Percentiles rank a stretch among this genome's conserved stretches.
Conservation (phyloP, 2,888 invertebrate genomes). For the Petrolisthes manimaculis region DNA sequence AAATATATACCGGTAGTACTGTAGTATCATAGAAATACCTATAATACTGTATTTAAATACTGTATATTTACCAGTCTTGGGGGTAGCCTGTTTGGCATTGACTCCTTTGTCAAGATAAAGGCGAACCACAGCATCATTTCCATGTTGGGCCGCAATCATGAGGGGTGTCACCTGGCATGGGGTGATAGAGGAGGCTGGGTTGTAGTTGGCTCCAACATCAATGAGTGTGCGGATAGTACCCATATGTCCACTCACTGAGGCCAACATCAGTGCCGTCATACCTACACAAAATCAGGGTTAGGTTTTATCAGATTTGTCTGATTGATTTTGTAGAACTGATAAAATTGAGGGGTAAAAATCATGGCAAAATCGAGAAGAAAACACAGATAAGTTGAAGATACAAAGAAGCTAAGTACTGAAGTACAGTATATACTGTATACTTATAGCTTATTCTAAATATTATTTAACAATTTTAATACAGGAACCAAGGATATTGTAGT, state of each 20-base stretch:
- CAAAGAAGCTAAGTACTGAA: too few relatives aligned
- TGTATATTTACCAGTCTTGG: slow-evolving; percentile 36
- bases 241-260: slow-evolving; percentile 60
- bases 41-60: not conserved
- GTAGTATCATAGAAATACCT: too few relatives aligned
- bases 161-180: slow-evolving; percentile 50
- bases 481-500: too few relatives aligned
- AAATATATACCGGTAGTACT: too few relatives aligned
- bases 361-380: not conserved
- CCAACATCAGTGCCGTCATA: slow-evolving; percentile 57
- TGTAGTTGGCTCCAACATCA: slow-evolving; percentile 44
- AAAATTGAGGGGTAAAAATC: not conserved
- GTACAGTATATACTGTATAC: too few relatives aligned
- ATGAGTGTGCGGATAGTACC: slow-evolving; percentile 45
- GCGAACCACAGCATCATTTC: slow-evolving; percentile 53
- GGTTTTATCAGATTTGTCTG: too few relatives aligned
- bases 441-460: too few relatives aligned
- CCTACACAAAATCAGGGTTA: slow-evolving; percentile 10
- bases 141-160: slow-evolving; percentile 55
- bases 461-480: too few relatives aligned
- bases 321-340: not conserved
- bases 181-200: slow-evolving; percentile 29
- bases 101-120: slow-evolving; percentile 56
- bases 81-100: slow-evolving; percentile 47
- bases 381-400: too few relatives aligned